Evolutionary conservation across 2,888 invertebrate species (phyloP), one percentile per base, ranked within the genome.

Genomic region (Anodontia alba): DNA sequence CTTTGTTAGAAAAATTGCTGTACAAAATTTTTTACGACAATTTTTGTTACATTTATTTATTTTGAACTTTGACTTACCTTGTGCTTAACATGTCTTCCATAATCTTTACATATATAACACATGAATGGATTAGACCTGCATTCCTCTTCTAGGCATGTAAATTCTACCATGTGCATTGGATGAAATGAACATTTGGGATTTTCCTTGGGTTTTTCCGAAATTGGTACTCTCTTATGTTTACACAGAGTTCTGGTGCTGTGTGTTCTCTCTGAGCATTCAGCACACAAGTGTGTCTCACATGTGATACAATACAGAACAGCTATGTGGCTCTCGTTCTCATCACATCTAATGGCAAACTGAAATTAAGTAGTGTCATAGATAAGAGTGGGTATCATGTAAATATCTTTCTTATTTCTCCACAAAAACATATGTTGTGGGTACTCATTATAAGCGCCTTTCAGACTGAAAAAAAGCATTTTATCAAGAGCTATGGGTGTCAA

Each of bases 71-170:
- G 3, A 46, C 87, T 73, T 92, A 95, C 95, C 95, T 95, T 95
- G 88, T 96, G 96, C 77, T 94, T 94, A 85, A 95, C 95, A 89
- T 96, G 96, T 46, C 95, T 92, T 1, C 96, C 96, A 87, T 96
- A 96, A 88, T 96, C 96, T 88, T 95, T 95, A 91, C 96, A 96
- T 38, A 96, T 95, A 90, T 96, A 95, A 86, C 96, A 96, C 95
- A 96, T 96, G 38, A 96, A 92, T n/a, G 95, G 95, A 33, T 94
- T 93, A 51, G 93, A 93, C 80, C 95, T 94, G 88, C 96, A 96
- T 33, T 95, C 95, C 33, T 95, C 95, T 87, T 96, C 95, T 66
- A 95, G 92, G 81, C 96, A 96, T 8, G 95, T 95, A 90, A 96
- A 96, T 88, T 96, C 96, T 1, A 96, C 95, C 15, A 95, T 92